phyloP scores from a whole-genome alignment of 2,888 invertebrate genomes.

The Drosophila neoperkinsi region DNA sequence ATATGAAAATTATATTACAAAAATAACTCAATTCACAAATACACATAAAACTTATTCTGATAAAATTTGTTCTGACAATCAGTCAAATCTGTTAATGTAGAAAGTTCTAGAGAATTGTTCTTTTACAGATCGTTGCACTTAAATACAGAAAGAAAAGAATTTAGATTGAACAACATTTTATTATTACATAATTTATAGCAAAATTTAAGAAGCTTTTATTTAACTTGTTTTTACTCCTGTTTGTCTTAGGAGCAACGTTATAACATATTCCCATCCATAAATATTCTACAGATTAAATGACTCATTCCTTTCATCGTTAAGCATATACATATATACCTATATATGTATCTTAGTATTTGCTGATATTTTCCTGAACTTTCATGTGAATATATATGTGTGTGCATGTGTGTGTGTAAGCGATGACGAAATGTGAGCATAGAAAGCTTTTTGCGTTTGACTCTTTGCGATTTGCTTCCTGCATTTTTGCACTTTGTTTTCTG shows the following conservation, averaged over 20 bases:
- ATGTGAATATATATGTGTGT: constrained; percentile 14
- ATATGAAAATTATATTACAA: not conserved
- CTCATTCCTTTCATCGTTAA: constrained; percentile 31
- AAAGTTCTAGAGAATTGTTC: not conserved
- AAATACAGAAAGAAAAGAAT: not conserved
- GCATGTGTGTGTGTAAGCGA: constrained; percentile 32
- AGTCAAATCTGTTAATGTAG: not conserved
- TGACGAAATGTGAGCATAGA: constrained; percentile 69
- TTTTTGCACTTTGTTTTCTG: constrained; percentile 41
- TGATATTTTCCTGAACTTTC: constrained; percentile 57
- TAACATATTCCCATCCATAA: not conserved
- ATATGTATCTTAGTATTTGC: constrained; percentile 21
- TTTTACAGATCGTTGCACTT: not conserved
- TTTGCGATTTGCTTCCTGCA: constrained; percentile 64
- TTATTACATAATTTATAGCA: not conserved
- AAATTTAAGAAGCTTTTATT: not conserved
- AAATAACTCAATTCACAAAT: not conserved
- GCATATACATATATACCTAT: constrained; percentile 6
- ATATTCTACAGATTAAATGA: constrained; percentile 23
- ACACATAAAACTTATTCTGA: not conserved
- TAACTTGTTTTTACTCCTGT: not conserved
- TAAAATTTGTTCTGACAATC: not conserved
- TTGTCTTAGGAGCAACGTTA: not conserved
- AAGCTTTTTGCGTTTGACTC: constrained; percentile 52
- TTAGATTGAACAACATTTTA: not conserved